These are phyloP conservation scores for Lycaena phlaeas DNA, from an alignment of 2,888 invertebrate species.

Conservation along the genomic window DNA sequence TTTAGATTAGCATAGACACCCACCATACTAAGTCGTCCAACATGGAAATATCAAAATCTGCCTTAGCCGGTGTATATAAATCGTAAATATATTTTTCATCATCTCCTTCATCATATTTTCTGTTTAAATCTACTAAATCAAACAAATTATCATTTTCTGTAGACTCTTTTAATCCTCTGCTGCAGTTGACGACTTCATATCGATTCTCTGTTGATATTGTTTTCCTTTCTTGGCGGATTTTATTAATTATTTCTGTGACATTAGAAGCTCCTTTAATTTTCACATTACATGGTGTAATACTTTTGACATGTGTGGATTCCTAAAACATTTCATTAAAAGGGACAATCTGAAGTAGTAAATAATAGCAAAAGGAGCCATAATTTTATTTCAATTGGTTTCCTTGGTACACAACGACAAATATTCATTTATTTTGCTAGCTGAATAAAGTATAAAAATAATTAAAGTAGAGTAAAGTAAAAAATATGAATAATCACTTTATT, in stretches of 20 bases:
- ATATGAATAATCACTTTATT: neutral
- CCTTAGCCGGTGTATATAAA: slow-evolving; percentile 48
- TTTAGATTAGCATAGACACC: too few species aligned
- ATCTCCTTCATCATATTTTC: slow-evolving; percentile 30
- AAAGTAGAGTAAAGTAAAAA: too few species aligned
- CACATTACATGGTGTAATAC: slow-evolving; percentile 39
- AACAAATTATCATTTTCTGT: slow-evolving; percentile 27
- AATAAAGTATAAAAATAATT: too few species aligned
- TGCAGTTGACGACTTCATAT: slow-evolving; percentile 55
- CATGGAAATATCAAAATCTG: slow-evolving; percentile 55
- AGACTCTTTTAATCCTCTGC: slow-evolving; percentile 38
- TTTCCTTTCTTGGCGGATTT: slow-evolving; percentile 51
- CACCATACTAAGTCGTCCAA: slow-evolving; percentile 57
- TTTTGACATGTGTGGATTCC: slow-evolving; percentile 46
- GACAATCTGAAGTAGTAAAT: neutral
- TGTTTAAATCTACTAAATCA: slow-evolving; percentile 48
- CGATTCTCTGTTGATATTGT: slow-evolving; percentile 41
- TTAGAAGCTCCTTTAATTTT: slow-evolving; percentile 39
- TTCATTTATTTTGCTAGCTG: too few species aligned
- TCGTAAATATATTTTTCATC: slow-evolving; percentile 54
- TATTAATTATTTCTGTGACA: slow-evolving; percentile 47
- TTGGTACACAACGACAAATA: too few species aligned
- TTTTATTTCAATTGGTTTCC: too few species aligned
- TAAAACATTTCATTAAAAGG: too few species aligned
- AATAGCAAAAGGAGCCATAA: too few species aligned